These are phyloP conservation scores for Drosophila prostipennis DNA, from an alignment of 2,888 invertebrate genomes.

Conservation along the genomic window DNA sequence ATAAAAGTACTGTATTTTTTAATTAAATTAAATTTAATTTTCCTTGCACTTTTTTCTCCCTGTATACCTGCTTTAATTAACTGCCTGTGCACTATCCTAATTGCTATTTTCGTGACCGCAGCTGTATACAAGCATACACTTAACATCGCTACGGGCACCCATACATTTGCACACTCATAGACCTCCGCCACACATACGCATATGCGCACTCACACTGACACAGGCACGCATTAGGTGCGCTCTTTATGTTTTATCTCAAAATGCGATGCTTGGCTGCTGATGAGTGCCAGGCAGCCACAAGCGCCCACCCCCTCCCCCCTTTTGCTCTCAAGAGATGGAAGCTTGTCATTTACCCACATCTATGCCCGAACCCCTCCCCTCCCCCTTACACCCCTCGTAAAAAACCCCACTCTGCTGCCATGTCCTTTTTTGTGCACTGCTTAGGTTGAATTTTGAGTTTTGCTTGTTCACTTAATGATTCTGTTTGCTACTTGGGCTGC, in stretches of 20 bases:
- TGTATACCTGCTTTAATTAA: not conserved
- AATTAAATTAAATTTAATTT: too few species aligned
- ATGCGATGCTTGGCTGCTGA: slow-evolving; percentile 74
- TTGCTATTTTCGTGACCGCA: slow-evolving; percentile 10
- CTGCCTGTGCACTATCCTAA: not conserved
- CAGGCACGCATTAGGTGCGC: slow-evolving; percentile 65
- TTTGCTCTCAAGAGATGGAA: slow-evolving; percentile 31
- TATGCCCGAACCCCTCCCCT: not conserved
- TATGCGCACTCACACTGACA: slow-evolving; percentile 1
- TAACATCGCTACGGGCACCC: slow-evolving; percentile 41
- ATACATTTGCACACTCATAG: slow-evolving; percentile 14
- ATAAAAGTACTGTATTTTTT: too few species aligned
- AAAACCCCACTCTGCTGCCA: not conserved
- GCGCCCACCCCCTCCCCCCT: not conserved
- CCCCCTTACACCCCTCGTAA: not conserved
- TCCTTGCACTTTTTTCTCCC: not conserved
- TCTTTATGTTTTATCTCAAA: slow-evolving; percentile 73
- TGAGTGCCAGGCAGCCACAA: slow-evolving; percentile 51
- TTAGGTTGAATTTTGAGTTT: slow-evolving; percentile 23
- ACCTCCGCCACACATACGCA: not conserved
- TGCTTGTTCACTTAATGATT: slow-evolving; percentile 32
- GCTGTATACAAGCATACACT: slow-evolving; percentile 26
- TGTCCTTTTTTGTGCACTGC: slow-evolving; percentile 7
- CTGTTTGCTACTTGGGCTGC: slow-evolving; percentile 22
- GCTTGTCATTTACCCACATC: slow-evolving; percentile 28